Conservation (phyloP, 2,888 invertebrate species). For the Therioaphis trifolii region DNA sequence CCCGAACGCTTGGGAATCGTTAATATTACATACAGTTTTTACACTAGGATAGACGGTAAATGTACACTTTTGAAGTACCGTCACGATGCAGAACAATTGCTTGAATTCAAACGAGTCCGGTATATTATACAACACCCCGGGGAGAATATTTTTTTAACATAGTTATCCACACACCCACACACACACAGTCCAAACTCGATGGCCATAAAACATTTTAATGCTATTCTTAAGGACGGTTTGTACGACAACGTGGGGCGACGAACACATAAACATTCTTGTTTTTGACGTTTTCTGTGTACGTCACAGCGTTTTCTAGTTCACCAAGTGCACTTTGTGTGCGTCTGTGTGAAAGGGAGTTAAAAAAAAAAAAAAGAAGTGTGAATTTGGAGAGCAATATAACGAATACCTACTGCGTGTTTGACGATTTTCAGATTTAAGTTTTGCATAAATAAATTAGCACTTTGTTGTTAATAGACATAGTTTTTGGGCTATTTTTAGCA, state of each 20-base stretch:
- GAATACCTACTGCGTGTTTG: background rate
- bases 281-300: conserved; percentile 8
- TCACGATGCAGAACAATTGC: conserved; percentile 3
- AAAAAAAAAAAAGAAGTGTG: background rate
- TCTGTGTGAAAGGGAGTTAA: background rate
- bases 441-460: background rate
- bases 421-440: background rate
- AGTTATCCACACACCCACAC: background rate
- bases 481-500: background rate
- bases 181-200: background rate
- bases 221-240: conserved; percentile 22
- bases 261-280: conserved; percentile 42
- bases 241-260: background rate
- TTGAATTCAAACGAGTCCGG: background rate
- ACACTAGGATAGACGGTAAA: background rate
- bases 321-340: background rate
- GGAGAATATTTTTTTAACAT: conserved; percentile 1
- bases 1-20: background rate
- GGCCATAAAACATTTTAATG: conserved; percentile 46
- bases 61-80: background rate
- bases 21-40: background rate
- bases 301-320: background rate
- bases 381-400: too few species aligned
- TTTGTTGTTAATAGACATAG: background rate
- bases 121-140: background rate